Percentiles rank a stretch among this genome's conserved stretches.
Evolutionary conservation across 1,140 invertebrate genomes (phyloP).

Genomic region (Sminthurinus signatus): DNA sequence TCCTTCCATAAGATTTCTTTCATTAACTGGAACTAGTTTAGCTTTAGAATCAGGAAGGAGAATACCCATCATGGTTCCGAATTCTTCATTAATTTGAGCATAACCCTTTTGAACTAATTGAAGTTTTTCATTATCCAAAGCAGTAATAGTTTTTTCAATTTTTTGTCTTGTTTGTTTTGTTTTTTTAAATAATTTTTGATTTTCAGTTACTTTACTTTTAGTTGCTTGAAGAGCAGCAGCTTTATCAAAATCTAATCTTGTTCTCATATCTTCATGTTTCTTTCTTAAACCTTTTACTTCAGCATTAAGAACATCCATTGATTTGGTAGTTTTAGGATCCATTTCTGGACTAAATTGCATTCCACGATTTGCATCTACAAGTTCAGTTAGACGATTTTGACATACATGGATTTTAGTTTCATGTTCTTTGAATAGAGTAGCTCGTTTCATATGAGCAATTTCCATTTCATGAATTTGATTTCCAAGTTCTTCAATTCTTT

Average conservation of each 20-base stretch:
- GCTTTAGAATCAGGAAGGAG: constrained; percentile 84
- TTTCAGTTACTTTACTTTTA: neutral
- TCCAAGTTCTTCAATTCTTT: constrained; percentile 66
- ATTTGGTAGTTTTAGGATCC: constrained; percentile 4
- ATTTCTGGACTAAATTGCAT: constrained; percentile 10
- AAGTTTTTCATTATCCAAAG: constrained; percentile 59
- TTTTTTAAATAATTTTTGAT: constrained; percentile 48
- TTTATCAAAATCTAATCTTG: constrained; percentile 14
- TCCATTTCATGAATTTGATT: constrained; percentile 52
- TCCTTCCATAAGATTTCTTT: constrained; percentile 18
- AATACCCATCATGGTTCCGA: constrained; percentile 91
- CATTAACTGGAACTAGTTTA: constrained; percentile 60
- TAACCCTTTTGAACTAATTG: constrained; percentile 17
- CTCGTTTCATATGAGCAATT: constrained; percentile 30
- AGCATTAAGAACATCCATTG: constrained; percentile 1
- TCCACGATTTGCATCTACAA: constrained; percentile 4
- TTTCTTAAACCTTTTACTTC: constrained; percentile 15
- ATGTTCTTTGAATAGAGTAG: constrained; percentile 61
- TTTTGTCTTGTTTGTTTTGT: constrained; percentile 81
- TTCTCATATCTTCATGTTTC: constrained; percentile 24
- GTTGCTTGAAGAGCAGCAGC: constrained; percentile 16
- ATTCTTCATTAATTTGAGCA: constrained; percentile 68
- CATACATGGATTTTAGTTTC: constrained; percentile 50
- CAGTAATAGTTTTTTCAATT: constrained; percentile 72
- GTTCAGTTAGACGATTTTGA: neutral